A percentile compares a stretch with the other conserved stretches of the same genome.
phyloP scores from a whole-genome alignment of 2,797 vertebrate species.

The Sylvia borin region DNA sequence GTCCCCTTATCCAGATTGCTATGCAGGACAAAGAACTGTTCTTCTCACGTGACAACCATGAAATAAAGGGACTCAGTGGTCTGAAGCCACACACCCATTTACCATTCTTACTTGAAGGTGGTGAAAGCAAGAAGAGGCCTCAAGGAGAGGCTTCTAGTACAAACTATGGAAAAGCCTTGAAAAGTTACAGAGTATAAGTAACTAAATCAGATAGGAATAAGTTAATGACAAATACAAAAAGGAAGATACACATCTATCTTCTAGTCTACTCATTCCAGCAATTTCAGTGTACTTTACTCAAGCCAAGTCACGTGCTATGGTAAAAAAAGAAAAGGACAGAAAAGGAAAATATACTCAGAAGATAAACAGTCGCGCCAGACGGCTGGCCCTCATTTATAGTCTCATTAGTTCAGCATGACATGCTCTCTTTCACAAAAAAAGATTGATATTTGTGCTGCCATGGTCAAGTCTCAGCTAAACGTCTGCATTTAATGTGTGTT shows the following conservation, averaged over 20 bases:
- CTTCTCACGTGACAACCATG: background rate
- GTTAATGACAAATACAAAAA: background rate
- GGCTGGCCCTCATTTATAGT: background rate
- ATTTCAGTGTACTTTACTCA: background rate
- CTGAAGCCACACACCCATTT: background rate
- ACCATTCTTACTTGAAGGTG: background rate
- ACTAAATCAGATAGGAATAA: background rate
- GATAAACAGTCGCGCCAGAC: background rate
- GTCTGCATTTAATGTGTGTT: background rate
- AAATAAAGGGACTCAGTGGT: background rate
- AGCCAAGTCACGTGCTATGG: background rate
- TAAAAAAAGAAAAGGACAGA: background rate
- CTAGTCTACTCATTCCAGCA: background rate
- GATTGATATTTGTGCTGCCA: background rate
- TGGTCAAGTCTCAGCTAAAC: background rate
- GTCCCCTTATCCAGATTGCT: background rate
- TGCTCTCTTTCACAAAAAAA: background rate
- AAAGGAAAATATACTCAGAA: background rate
- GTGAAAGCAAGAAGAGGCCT: background rate
- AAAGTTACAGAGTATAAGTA: background rate
- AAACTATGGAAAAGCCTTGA: background rate
- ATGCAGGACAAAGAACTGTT: background rate
- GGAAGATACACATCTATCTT: background rate
- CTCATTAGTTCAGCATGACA: background rate
- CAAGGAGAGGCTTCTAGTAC: background rate